Evolutionary conservation across 2,888 invertebrate species (phyloP).

Genomic region (Sarcophaga rosellei): DNA sequence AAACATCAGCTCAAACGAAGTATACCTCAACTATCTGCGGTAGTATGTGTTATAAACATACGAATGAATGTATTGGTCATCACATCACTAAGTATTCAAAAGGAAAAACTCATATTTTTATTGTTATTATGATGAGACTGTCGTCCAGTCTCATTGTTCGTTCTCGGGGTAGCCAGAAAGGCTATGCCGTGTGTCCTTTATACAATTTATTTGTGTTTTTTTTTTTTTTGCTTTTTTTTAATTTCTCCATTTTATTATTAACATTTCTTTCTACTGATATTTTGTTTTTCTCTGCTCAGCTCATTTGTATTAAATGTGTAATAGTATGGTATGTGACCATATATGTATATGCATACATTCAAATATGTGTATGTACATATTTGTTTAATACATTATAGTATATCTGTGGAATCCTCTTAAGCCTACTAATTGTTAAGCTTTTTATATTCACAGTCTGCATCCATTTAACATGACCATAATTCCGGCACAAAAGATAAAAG

Average conservation of each 20-base stretch:
- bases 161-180: neutral
- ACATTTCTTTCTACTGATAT: neutral
- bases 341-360: neutral
- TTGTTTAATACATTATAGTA: slow-evolving; percentile 13
- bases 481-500: slow-evolving; percentile 66
- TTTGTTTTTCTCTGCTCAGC: slow-evolving; percentile 18
- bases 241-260: neutral
- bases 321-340: neutral
- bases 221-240: neutral
- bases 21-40: neutral
- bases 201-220: slow-evolving; percentile 51
- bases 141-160: slow-evolving; percentile 17
- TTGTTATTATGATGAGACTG: slow-evolving; percentile 27
- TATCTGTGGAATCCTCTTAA: slow-evolving; percentile 71
- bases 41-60: slow-evolving; percentile 37
- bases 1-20: no score
- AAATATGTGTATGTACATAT: neutral
- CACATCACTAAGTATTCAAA: slow-evolving; percentile 31
- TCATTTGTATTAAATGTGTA: slow-evolving; percentile 33
- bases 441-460: slow-evolving; percentile 69
- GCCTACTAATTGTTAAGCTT: slow-evolving; percentile 78
- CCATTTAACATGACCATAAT: slow-evolving; percentile 64
- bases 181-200: neutral
- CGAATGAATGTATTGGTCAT: slow-evolving; percentile 44
- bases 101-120: slow-evolving; percentile 34